A percentile compares a stretch with the other conserved stretches of the same genome.
Conservation (phyloP, 2,113 vertebrate genomes). For the Tretioscincus oriximinensis region DNA sequence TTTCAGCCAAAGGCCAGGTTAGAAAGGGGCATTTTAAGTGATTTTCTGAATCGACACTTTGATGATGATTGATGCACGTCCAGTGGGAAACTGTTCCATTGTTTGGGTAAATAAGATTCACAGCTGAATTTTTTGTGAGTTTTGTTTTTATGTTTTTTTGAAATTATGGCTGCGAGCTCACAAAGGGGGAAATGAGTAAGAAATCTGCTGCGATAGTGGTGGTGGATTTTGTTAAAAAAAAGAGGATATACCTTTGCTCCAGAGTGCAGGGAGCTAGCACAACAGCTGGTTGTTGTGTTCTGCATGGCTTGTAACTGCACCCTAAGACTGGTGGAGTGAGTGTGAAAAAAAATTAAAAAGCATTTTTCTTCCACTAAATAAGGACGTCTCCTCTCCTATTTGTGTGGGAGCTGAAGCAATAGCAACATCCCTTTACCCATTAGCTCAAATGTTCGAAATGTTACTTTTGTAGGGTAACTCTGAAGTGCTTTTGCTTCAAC, state of each 20-base stretch:
- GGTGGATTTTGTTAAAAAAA: too few relatives aligned
- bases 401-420: not conserved
- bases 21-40: not conserved
- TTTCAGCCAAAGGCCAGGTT: not conserved
- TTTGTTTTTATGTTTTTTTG: not conserved
- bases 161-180: too few relatives aligned
- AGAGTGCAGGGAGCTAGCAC: too few relatives aligned
- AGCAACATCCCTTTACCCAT: not conserved
- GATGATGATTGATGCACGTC: too few relatives aligned
- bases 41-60: too few relatives aligned
- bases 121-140: not conserved
- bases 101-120: not conserved
- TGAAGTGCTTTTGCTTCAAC: slow-evolving; percentile 2
- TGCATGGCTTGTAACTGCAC: too few relatives aligned
- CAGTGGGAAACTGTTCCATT: too few relatives aligned
- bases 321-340: too few relatives aligned
- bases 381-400: not conserved
- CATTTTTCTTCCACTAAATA: not conserved
- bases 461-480: slow-evolving; percentile 1
- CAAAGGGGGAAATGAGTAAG: too few relatives aligned
- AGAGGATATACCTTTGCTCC: too few relatives aligned
- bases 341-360: not conserved
- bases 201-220: too few relatives aligned
- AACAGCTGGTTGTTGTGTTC: too few relatives aligned
- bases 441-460: slow-evolving; percentile 3